Base-by-base conservation (phyloP, 1,140 invertebrate species). In the Pogonus chalceus region DNA sequence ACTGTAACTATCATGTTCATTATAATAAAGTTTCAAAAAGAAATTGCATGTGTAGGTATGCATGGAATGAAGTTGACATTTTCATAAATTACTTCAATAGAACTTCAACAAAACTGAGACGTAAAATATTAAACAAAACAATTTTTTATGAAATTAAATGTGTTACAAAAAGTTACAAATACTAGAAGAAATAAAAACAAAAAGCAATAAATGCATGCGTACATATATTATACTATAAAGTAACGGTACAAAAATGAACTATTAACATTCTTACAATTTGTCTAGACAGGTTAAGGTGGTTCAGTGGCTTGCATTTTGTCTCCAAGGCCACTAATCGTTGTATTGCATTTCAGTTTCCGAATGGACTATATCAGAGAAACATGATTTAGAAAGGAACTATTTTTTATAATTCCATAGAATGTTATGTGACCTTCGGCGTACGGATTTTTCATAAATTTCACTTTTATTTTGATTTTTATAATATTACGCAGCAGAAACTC, bases 391-490 rank as follows among this genome's bases (percentile, higher is more conserved):
- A 43, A 43, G 37, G 37, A 43, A 43, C 4, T 43, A 18, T 7
- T 31, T 31, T 31, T 31, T 31, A 7, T 43, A 43, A 9, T 43
- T 16, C 18, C 37, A 43, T 18, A 43, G 37, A 10, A 7, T 31
- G 14, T 31, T 43, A 16, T 9, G 37, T 43, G 18, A 43, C 37
- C 37, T 43, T 43, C 9, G 18, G 7, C 37, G 9, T 43, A 4
- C 18, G 37, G 18, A 43, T 43, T 43, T 43, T 43, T 18, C 37
- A 43, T 43, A 43, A 43, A 43, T 43, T 43, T 43, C 37, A 43
- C 37, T 43, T 43, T 43, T 43, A 43, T 43, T 43, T 12, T 18
- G 37, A 43, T 43, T 43, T 43, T 12, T 10, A 43, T 43, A 10
- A 18, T 43, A 43, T 43, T 43, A 43, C 26, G 26, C 26, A 31